Evolutionary conservation across 2,888 invertebrate genomes (phyloP).

Genomic region (Perithous albicinctus): DNA sequence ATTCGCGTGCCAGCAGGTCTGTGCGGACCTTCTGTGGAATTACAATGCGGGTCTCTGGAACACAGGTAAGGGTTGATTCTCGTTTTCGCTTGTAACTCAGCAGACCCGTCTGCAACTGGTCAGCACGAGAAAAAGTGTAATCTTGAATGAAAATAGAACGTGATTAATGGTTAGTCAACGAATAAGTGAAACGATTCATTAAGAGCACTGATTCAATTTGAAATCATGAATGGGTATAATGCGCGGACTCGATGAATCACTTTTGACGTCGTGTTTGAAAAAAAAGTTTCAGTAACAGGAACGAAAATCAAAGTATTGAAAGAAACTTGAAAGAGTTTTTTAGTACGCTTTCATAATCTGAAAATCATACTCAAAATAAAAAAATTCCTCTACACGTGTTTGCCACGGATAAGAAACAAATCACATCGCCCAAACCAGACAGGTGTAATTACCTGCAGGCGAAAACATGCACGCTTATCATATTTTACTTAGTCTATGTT

Average conservation of each 20-base stretch:
- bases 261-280: no score
- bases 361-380: no score
- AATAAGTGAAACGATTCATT: background rate
- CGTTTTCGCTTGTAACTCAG: background rate
- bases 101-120: background rate
- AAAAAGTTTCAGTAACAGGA: no score
- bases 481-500: conserved; percentile 35
- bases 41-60: conserved; percentile 27
- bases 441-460: conserved; percentile 19
- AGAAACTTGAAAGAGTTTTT: no score
- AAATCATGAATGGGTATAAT: no score
- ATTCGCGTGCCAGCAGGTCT: conserved; percentile 37
- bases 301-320: no score
- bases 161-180: background rate
- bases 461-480: conserved; percentile 18
- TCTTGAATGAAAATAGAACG: background rate
- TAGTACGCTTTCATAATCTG: no score
- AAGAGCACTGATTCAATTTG: no score
- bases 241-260: no score
- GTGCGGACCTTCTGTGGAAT: conserved; percentile 26
- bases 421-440: conserved; percentile 17
- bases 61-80: conserved; percentile 10
- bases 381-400: no score
- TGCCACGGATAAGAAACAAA: no score
- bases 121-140: background rate